These are phyloP conservation scores for Azorinus chamasolen DNA, from an alignment of 2,888 invertebrate genomes.

Conservation along the genomic window DNA sequence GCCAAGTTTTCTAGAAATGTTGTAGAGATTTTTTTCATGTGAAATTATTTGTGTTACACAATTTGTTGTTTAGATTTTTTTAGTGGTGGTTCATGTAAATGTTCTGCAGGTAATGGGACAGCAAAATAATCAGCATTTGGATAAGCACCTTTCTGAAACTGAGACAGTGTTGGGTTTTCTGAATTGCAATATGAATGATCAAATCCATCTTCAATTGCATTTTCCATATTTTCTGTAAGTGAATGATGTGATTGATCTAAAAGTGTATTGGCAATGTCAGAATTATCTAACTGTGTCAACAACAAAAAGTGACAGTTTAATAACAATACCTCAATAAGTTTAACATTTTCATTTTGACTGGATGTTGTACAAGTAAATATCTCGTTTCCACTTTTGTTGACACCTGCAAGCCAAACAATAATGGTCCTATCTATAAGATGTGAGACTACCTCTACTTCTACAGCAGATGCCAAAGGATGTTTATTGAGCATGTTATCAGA, in stretches of 20 bases:
- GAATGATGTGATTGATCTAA: too few species aligned
- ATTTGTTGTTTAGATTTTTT: not conserved
- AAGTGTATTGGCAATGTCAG: not conserved
- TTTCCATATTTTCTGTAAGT: too few species aligned
- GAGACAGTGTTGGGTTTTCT: too few species aligned
- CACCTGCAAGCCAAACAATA: not conserved
- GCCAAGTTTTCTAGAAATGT: not conserved
- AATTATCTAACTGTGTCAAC: not conserved
- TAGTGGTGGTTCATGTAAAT: too few species aligned
- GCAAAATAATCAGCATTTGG: too few species aligned
- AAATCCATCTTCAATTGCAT: too few species aligned
- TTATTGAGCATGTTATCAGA: not conserved
- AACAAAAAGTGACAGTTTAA: not conserved
- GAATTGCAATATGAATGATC: too few species aligned
- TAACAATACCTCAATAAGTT: not conserved
- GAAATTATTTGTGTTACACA: not conserved
- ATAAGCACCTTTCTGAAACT: too few species aligned
- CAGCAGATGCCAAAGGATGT: slow-evolving; percentile 2
- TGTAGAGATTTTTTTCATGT: not conserved
- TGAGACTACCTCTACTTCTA: not conserved
- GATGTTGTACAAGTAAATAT: too few species aligned
- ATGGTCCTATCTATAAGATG: not conserved
- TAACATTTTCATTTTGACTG: too few species aligned
- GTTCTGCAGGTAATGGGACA: too few species aligned
- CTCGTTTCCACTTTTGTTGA: too few species aligned